Percentiles rank a stretch among this genome's conserved stretches.
phyloP scores from a whole-genome alignment of 1,140 invertebrate genomes.

The Halictus rubicundus region DNA sequence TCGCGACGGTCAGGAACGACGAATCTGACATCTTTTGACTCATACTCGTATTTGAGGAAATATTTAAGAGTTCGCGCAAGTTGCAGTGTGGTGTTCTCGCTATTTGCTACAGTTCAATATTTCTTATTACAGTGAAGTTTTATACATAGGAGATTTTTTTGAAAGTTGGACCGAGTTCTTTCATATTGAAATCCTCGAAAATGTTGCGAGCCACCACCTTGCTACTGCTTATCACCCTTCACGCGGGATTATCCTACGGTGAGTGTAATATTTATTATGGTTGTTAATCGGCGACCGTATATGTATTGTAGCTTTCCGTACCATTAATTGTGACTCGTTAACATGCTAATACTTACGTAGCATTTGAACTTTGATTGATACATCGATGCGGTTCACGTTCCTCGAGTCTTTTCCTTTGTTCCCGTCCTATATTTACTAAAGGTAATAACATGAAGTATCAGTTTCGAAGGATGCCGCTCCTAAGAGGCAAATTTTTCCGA shows the following conservation, averaged over 20 bases:
- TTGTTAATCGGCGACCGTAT: neutral
- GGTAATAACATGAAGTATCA: too few species aligned
- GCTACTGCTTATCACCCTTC: neutral
- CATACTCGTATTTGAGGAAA: neutral
- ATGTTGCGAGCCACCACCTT: conserved; percentile 17
- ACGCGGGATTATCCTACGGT: conserved; percentile 19
- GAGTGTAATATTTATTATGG: neutral
- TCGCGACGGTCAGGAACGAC: neutral
- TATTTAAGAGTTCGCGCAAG: neutral
- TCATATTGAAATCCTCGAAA: neutral
- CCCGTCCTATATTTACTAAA: neutral
- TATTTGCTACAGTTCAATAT: neutral
- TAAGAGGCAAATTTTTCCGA: too few species aligned
- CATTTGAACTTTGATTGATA: conserved; percentile 1
- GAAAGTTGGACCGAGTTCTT: neutral
- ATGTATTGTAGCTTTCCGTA: neutral
- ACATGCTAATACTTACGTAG: neutral
- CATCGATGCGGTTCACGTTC: neutral
- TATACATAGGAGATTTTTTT: too few species aligned
- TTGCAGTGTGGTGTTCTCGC: neutral
- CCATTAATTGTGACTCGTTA: neutral
- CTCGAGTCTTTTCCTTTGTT: neutral
- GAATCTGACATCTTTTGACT: conserved; percentile 21
- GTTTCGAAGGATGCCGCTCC: too few species aligned
- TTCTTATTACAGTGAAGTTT: neutral